Conservation (phyloP, 2,113 vertebrate genomes). For the Thomomys bottae region DNA sequence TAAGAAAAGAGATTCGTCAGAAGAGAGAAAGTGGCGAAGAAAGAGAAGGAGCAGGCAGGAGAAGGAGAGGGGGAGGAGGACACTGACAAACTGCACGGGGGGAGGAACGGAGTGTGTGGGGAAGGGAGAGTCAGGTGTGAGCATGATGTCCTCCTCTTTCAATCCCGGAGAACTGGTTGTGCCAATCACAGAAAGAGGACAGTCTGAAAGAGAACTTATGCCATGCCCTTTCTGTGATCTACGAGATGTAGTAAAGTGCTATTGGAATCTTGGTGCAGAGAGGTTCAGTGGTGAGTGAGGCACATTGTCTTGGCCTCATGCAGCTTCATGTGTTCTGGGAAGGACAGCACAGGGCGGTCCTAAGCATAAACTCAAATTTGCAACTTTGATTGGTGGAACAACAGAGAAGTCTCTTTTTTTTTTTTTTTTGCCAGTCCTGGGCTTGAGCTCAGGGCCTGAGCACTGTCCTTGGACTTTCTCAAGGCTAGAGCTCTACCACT, state of each 20-base stretch:
- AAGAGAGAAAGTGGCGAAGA: not conserved
- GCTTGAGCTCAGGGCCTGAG: too few relatives aligned
- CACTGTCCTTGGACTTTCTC: too few relatives aligned
- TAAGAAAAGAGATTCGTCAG: not conserved
- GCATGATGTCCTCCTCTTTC: not conserved
- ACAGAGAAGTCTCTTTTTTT: not conserved
- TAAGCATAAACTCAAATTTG: not conserved
- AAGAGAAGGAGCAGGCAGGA: not conserved
- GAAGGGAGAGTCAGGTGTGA: not conserved
- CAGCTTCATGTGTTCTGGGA: not conserved
- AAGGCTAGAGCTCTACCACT: too few relatives aligned
- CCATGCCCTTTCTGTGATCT: not conserved
- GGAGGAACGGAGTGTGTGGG: not conserved
- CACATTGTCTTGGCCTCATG: not conserved
- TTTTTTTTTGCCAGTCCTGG: too few relatives aligned
- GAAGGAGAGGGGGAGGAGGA: not conserved
- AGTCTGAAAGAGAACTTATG: not conserved
- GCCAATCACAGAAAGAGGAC: not conserved
- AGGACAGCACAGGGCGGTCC: not conserved
- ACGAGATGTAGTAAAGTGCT: not conserved
- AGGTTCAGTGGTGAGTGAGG: not conserved
- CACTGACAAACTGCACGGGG: not conserved
- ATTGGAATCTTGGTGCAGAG: not conserved
- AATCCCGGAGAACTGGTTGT: not conserved
- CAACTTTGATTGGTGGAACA: not conserved